Percentiles rank a stretch among this genome's conserved stretches.
These are phyloP conservation scores for Synanthedon tipuliformis DNA, from an alignment of 2,888 invertebrate genomes.

Conservation along the genomic window DNA sequence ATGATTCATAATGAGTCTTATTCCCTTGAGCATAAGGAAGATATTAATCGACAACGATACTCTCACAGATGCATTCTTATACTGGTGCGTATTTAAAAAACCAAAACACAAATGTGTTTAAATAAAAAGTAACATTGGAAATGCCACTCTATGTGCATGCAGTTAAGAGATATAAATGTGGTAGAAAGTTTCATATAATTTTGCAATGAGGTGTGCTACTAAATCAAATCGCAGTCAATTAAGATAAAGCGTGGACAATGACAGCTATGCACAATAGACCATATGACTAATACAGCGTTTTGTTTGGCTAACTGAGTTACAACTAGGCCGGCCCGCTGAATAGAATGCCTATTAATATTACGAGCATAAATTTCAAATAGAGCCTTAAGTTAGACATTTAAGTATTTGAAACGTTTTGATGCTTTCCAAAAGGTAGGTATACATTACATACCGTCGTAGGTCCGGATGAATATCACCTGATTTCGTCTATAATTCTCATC, in stretches of 20 bases:
- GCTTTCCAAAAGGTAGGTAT: background rate
- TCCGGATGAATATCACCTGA: background rate
- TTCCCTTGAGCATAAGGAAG: background rate
- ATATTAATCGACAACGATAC: background rate
- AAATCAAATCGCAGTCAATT: constrained; percentile 68
- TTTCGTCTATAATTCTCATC: background rate
- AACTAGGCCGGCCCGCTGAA: constrained; percentile 15
- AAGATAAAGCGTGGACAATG: constrained; percentile 60
- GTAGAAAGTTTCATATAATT: constrained; percentile 15
- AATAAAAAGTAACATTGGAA: too few relatives aligned
- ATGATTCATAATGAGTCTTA: background rate
- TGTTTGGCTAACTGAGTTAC: constrained; percentile 42
- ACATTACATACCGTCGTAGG: background rate
- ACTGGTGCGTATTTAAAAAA: constrained; percentile 15
- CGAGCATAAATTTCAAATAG: constrained; percentile 1
- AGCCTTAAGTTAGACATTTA: background rate
- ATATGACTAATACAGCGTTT: constrained; percentile 61
- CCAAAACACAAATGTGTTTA: constrained; percentile 11
- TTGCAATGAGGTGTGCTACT: constrained; percentile 38
- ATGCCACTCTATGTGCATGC: too few relatives aligned
- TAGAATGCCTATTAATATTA: constrained; percentile 37
- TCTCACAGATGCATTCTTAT: constrained; percentile 9
- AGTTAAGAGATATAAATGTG: background rate
- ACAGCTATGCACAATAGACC: constrained; percentile 58
- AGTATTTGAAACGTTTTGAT: background rate